Evolutionary conservation across 2,797 vertebrate species (phyloP).

Genomic region (Propithecus deckenii): DNA sequence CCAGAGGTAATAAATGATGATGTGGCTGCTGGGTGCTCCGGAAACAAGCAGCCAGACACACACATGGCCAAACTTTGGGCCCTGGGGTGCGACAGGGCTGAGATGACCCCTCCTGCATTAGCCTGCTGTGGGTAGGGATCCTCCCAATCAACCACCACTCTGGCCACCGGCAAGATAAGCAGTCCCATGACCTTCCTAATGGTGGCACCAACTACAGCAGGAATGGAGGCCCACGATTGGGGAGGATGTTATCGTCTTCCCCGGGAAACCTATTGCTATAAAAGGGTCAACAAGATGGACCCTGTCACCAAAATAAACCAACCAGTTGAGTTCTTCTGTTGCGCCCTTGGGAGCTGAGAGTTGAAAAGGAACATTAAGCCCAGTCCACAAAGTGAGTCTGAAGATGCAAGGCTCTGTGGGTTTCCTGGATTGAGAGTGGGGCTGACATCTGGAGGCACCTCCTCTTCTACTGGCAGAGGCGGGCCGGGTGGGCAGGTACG

Average conservation of each 20-base stretch:
- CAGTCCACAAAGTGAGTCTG: too few species aligned
- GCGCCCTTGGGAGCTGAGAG: neutral
- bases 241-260: neutral
- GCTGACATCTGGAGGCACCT: neutral
- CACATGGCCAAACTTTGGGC: neutral
- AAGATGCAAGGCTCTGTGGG: neutral
- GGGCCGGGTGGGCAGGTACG: neutral
- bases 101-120: neutral
- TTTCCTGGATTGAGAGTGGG: rapidly evolving
- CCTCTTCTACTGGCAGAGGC: too few species aligned
- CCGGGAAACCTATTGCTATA: neutral
- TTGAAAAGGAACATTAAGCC: neutral
- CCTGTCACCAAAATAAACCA: neutral
- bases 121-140: neutral
- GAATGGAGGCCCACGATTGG: neutral
- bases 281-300: neutral
- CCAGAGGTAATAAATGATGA: neutral
- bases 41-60: neutral
- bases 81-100: neutral
- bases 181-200: neutral
- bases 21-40: neutral
- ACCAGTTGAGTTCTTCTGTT: neutral
- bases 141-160: neutral
- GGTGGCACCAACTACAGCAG: neutral
- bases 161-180: neutral